These are phyloP conservation scores for Cephonodes hylas DNA, from an alignment of 2,888 invertebrate genomes.

Conservation along the genomic window DNA sequence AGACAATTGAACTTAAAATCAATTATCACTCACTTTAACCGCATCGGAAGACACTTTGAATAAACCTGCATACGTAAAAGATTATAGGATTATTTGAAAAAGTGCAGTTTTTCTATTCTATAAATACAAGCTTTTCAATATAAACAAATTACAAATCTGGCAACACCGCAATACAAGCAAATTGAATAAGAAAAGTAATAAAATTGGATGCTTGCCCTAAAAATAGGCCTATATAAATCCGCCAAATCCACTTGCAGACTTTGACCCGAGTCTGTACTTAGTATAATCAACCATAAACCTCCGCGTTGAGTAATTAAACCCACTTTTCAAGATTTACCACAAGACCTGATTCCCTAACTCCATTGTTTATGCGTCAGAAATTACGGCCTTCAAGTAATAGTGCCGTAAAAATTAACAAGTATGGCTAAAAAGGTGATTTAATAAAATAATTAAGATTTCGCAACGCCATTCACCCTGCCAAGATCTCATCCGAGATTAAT, in stretches of 20 bases:
- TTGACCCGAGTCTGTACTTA: not conserved
- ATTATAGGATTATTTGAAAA: too few relatives aligned
- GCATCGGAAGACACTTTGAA: too few relatives aligned
- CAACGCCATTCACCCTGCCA: slow-evolving; percentile 46
- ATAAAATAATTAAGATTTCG: slow-evolving; percentile 50
- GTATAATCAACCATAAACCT: slow-evolving; percentile 3
- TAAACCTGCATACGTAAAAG: too few relatives aligned
- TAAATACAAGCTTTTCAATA: too few relatives aligned
- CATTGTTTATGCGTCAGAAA: slow-evolving; percentile 2
- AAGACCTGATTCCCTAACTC: not conserved
- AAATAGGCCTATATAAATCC: not conserved
- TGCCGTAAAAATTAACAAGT: slow-evolving; percentile 10
- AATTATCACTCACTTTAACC: too few relatives aligned
- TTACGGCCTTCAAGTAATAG: not conserved
- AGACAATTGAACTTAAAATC: too few relatives aligned
- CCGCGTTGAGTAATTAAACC: not conserved
- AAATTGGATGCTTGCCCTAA: not conserved
- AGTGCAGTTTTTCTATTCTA: too few relatives aligned
- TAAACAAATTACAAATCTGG: not conserved
- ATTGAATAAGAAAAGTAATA: not conserved
- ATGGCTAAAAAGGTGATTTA: slow-evolving; percentile 38
- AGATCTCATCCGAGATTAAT: slow-evolving; percentile 62
- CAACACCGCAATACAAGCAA: not conserved
- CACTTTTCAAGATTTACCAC: slow-evolving; percentile 4
- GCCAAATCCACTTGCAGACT: not conserved